Evolutionary conservation across 2,888 invertebrate species (phyloP), one percentile per base, ranked within the genome.

Genomic region (Scelioninae gen. 1): DNA sequence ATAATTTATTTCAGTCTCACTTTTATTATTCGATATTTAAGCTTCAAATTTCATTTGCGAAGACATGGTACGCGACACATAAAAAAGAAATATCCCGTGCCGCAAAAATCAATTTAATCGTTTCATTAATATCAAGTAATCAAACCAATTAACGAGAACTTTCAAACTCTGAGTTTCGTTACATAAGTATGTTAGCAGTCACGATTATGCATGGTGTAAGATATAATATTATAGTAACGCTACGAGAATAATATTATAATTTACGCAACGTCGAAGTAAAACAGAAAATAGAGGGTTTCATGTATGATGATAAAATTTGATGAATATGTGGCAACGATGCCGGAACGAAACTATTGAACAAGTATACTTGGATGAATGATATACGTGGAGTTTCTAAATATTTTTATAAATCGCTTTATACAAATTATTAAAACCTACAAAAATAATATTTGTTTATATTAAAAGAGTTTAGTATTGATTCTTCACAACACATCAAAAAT

Each of bases 1-100:
- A 62, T 80, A 80, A 80, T 74, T 74, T 40, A 80, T 71, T 58
- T 60, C 15, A 11, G 5, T 4, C 45, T 43, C 53, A 43, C 71
- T 72, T 72, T 63, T 56, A 43, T 66, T 69, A 11, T 23, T 15
- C 51, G 11, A 9, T 10, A 47, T 40, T 62, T 23, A 38, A 13
- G 34, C 38, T 60, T 32, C 62, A 23, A 45, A 58, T n/a, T n/a
- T n/a, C n/a, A n/a, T n/a, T n/a, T n/a, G n/a, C n/a, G n/a, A n/a
- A n/a, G n/a, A n/a, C n/a, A n/a, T n/a, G n/a, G n/a, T n/a, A n/a
- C n/a, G n/a, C n/a, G n/a, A n/a, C n/a, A n/a, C n/a, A n/a, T n/a
- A n/a, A n/a, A n/a, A n/a, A 43, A 43, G 11, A 43, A 11, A 3
- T 5, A 7, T 6, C 45, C 11, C 7, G 5, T 47, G 15, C 5